Conservation (phyloP, 2,113 vertebrate species). For the Edolisoma coerulescens region DNA sequence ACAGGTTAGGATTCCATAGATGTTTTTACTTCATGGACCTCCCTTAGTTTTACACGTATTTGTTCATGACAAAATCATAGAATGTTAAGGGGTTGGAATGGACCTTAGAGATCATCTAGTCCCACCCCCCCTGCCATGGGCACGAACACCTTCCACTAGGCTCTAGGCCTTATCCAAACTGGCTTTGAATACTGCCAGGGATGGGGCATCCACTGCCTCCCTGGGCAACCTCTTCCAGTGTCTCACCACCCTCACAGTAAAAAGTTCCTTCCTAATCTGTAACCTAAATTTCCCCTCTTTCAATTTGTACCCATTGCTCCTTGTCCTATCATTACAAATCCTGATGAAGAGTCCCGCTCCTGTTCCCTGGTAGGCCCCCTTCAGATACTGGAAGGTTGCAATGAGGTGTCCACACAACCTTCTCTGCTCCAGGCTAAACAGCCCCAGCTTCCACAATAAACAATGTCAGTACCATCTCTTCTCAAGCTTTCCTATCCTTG, state of each 20-base stretch:
- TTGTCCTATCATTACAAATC: background rate
- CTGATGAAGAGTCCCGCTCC: background rate
- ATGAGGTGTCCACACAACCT: rapidly evolving
- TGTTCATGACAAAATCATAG: background rate
- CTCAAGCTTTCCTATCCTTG: background rate
- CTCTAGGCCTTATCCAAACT: background rate
- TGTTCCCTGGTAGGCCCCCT: background rate
- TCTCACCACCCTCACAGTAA: background rate
- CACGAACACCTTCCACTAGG: background rate
- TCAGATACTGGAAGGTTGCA: background rate
- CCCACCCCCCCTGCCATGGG: background rate
- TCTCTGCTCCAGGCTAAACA: background rate
- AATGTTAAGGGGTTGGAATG: background rate
- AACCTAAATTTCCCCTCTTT: background rate
- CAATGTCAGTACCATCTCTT: background rate
- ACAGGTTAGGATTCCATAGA: background rate
- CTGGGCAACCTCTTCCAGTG: background rate
- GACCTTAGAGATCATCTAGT: background rate
- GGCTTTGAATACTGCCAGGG: background rate
- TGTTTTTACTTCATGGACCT: background rate
- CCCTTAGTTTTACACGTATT: background rate
- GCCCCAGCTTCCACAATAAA: background rate
- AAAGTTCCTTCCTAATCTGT: background rate
- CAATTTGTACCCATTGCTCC: background rate
- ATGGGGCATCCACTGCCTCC: background rate